Conservation (phyloP, 2,888 invertebrate species). For the Hipparchia sbordonii region DNA sequence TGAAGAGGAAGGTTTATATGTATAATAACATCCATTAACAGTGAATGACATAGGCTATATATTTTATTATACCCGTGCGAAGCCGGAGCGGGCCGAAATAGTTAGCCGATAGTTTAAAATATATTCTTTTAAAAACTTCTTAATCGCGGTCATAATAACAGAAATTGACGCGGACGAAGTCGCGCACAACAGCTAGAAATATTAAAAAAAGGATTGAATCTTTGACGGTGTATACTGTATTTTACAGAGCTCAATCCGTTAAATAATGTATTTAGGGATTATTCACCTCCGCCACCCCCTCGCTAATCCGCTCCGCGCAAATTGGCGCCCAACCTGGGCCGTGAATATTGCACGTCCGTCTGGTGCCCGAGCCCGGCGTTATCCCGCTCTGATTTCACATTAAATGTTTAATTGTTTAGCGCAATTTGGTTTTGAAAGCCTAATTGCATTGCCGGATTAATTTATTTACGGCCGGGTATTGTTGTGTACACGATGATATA, state of each 20-base stretch:
- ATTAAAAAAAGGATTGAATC: too few species aligned
- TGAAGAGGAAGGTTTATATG: too few species aligned
- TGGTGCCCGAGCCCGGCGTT: constrained; percentile 37
- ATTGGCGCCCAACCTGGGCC: constrained; percentile 40
- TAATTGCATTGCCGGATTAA: constrained; percentile 28
- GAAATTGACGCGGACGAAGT: too few species aligned
- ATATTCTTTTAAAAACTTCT: too few species aligned
- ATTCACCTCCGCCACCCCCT: constrained; percentile 17
- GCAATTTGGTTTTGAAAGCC: constrained; percentile 29
- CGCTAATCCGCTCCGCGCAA: constrained; percentile 44
- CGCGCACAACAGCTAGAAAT: too few species aligned
- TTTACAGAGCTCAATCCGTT: constrained; percentile 21
- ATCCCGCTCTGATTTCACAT: constrained; percentile 35
- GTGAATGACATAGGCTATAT: too few species aligned
- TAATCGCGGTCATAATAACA: too few species aligned
- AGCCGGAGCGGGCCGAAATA: too few species aligned
- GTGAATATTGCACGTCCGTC: constrained; percentile 46
- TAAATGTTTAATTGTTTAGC: constrained; percentile 40
- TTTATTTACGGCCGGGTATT: constrained; percentile 11
- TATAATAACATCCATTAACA: too few species aligned
- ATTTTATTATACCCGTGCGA: too few species aligned
- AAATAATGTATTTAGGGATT: constrained; percentile 39
- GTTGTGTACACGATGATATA: not conserved
- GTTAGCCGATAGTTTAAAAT: too few species aligned
- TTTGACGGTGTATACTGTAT: not conserved